A percentile compares a stretch with the other conserved stretches of the same genome.
Evolutionary conservation across 37 sponge, comb jelly and placozoan species (phyloP).

Genomic region (Lycopodina hypogea): DNA sequence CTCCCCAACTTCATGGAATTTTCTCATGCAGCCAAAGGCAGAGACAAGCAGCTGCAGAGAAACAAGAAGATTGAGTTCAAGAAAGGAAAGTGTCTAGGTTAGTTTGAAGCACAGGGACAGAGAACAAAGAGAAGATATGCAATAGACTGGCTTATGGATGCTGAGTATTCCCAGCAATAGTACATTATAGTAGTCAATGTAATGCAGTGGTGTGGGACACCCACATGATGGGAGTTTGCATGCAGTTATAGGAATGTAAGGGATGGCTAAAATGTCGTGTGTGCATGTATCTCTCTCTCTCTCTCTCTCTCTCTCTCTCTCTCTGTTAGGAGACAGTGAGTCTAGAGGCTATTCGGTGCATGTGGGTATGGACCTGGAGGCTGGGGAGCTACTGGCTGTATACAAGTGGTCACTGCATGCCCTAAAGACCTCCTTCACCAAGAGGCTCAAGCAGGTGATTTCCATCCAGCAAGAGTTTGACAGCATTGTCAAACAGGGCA

Average conservation of each 20-base stretch:
- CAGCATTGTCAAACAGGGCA: neutral
- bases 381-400: conserved; percentile 60
- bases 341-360: conserved; percentile 51
- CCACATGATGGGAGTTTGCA: too few species aligned
- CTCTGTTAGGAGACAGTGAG: conserved; percentile 32
- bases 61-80: conserved; percentile 24
- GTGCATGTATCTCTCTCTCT: too few species aligned
- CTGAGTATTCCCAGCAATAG: too few species aligned
- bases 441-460: conserved; percentile 23
- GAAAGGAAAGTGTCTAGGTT: conserved; percentile 58
- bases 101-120: neutral
- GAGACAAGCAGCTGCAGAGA: neutral
- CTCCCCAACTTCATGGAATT: neutral
- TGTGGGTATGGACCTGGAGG: conserved; percentile 49
- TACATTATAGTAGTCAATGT: too few species aligned
- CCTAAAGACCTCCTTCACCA: conserved; percentile 18
- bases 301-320: neutral
- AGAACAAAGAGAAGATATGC: neutral
- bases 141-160: too few species aligned
- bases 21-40: neutral
- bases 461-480: conserved; percentile 66
- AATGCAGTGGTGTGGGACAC: too few species aligned
- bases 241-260: too few species aligned
- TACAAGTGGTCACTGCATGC: conserved; percentile 69
- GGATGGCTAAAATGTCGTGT: too few species aligned